Conservation (phyloP, 2,113 vertebrate genomes). For the Cebus imitator region DNA sequence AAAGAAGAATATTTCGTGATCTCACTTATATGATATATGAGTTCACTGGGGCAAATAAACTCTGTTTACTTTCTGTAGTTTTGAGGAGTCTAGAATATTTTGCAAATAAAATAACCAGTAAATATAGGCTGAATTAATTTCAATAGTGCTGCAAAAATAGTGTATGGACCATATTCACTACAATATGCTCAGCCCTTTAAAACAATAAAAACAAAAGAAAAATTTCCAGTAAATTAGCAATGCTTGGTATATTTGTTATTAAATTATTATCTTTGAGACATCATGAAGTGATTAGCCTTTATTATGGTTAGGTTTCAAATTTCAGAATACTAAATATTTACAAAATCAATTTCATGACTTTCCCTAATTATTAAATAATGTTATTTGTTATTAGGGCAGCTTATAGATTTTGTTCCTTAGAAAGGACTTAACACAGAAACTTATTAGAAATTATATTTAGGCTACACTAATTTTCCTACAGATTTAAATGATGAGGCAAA, state of each 20-base stretch:
- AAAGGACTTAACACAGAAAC: slow-evolving; percentile 68
- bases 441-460: slow-evolving; percentile 75
- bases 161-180: background rate
- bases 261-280: background rate
- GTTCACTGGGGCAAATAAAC: background rate
- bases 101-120: background rate
- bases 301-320: background rate
- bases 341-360: background rate
- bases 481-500: slow-evolving; percentile 81
- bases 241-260: background rate
- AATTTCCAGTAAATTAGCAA: background rate
- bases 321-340: background rate
- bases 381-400: background rate
- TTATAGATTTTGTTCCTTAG: slow-evolving; percentile 14
- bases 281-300: background rate
- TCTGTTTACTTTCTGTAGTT: background rate
- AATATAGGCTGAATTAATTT: background rate
- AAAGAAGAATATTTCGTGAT: background rate
- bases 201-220: background rate
- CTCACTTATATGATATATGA: background rate
- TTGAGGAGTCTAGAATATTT: background rate
- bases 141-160: background rate
- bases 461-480: slow-evolving; percentile 77
- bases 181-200: background rate
- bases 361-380: background rate